Base-by-base conservation (phyloP, 2,113 vertebrate genomes). In the Shinisaurus crocodilurus region DNA sequence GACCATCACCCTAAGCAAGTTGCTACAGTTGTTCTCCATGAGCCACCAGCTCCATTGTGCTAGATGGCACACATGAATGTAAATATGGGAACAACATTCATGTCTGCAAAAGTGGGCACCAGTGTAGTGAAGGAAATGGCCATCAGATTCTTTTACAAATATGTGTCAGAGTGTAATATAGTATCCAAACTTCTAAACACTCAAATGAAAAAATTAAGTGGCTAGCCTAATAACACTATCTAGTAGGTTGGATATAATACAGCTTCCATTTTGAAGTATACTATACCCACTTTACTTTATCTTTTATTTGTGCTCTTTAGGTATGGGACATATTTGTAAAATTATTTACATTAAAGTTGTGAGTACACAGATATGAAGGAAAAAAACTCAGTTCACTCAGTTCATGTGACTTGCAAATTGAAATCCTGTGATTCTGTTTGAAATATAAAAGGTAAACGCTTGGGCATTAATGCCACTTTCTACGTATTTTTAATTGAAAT, bases 221-320 rank as follows among this genome's bases (percentile, higher is more conserved):
- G 40, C 48, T 20, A 57, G 48, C 10, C 23, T 60, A 40, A 48
- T 20, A 93, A 88, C 43, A 93, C 6, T 69, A 75, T 20, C 45
- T 70, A 83, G 82, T 74, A 86, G 79, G 94, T 93, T 48, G 60
- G 15, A 93, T 60, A 83, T 70, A 87, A 87, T 89, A 16, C 40
- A 80, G 84, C 27, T 76, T 87, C 25, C 15, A 89, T 94, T 92
- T 85, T 84, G 45, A 93, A 95, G 90, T 77, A 90, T 50, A 69
- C 85, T 69, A 16, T 65, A 87, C 20, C 60, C 60, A 63, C 20
- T 63, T 63, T 54, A 54, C 50, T 12, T 54, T 63, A 63, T n/a
- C 32, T n/a, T 45, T 60, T n/a, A 37, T 82, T 60, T 82, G 69
- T 23, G 15, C 69, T 23, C 40, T 93, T 70, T 40, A 34, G 7